Base-by-base conservation (phyloP, 2,888 invertebrate species). In the Acheta domesticus region DNA sequence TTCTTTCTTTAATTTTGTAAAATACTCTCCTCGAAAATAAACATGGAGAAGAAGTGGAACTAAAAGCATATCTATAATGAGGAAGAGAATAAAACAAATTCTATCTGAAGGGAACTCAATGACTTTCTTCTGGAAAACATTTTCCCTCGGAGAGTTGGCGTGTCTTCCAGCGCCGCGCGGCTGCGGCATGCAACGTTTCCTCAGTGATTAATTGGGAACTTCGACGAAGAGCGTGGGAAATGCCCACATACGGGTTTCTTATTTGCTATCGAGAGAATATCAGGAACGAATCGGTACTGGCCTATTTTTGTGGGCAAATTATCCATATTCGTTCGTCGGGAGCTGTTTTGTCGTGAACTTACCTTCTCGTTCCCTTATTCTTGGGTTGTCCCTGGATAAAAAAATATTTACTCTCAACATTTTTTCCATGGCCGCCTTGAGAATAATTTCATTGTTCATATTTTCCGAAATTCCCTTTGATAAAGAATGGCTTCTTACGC, bases 41-140 rank as follows among this genome's bases (percentile, higher is more conserved):
- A 62, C 62, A 62, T 62, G 62, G 62, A 62, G n/a, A 62, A 62
- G 62, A 62, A 62, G 62, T 62, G 62, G 62, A 62, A 62, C 62
- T 62, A 62, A 62, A 62, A 62, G 62, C 62, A 62, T 62, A 62
- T 62, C n/a, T 62, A 62, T 62, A 62, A 62, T 62, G 62, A 62
- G n/a, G n/a, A 62, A 62, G 62, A n/a, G 62, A 62, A 62, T 62
- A 62, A 62, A 62, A 62, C 62, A 62, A 62, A 62, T 62, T 62
- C 62, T 62, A 62, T 62, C 62, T 62, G n/a, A 62, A 62, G 62
- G 62, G n/a, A 62, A 62, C 62, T 62, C 62, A 62, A 62, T 62
- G 62, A 62, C 62, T 62, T 62, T 62, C 62, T 62, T 62, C 62
- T 62, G 62, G 62, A n/a, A n/a, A 62, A 62, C 62, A 62, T 62